Conservation (phyloP, 1,140 invertebrate species). For the Zaprionus africanus region DNA sequence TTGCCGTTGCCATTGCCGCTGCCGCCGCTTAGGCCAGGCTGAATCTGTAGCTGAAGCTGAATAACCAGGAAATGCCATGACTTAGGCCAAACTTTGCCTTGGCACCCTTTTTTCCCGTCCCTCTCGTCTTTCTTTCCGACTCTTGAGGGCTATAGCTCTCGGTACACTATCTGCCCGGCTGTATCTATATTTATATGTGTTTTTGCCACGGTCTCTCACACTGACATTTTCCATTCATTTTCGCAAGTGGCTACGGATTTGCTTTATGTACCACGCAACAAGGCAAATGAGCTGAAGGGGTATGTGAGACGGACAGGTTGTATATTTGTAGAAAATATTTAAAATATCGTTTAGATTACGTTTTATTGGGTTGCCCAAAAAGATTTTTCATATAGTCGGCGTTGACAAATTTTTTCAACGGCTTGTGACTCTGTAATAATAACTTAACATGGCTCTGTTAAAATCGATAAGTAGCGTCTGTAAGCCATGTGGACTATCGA, state of each 20-base stretch:
- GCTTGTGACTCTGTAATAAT: too few species aligned
- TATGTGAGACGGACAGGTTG: background rate
- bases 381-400: too few species aligned
- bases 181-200: constrained; percentile 48
- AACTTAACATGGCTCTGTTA: background rate
- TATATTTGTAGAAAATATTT: background rate
- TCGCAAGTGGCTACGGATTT: constrained; percentile 74
- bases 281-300: background rate
- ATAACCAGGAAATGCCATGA: constrained; percentile 79
- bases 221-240: constrained; percentile 77
- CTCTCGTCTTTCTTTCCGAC: background rate
- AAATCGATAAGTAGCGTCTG: background rate
- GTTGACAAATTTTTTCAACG: too few species aligned
- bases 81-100: constrained; percentile 64
- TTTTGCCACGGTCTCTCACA: constrained; percentile 47
- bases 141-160: constrained; percentile 3
- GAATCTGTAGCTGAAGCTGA: constrained; percentile 55
- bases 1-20: constrained; percentile 3
- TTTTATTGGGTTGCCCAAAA: too few species aligned
- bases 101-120: constrained; percentile 47
- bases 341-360: background rate
- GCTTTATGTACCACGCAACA: constrained; percentile 52
- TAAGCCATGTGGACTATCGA: background rate
- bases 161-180: constrained; percentile 34
- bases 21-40: constrained; percentile 44